Percentiles rank a stretch among this genome's conserved stretches.
Conservation (phyloP, 2,888 invertebrate species). For the Agriopis aurantiaria region DNA sequence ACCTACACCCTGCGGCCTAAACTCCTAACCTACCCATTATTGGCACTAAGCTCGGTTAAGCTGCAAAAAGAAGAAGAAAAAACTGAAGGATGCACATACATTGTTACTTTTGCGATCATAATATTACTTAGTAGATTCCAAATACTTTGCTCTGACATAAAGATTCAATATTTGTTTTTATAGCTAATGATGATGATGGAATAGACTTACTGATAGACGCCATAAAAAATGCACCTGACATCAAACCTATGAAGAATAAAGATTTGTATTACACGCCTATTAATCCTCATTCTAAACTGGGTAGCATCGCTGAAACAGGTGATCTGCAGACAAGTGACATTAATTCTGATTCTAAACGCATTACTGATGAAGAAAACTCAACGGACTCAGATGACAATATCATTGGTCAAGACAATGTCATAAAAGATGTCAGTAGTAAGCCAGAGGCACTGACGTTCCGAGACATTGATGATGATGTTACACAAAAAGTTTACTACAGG, state of each 20-base stretch:
- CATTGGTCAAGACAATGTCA: background rate
- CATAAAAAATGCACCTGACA: slow-evolving; percentile 74
- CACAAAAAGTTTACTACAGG: slow-evolving; percentile 28
- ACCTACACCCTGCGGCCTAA: too few species aligned
- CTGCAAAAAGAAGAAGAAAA: too few species aligned
- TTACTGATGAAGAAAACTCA: slow-evolving; percentile 29
- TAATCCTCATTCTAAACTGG: background rate
- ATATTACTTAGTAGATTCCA: background rate
- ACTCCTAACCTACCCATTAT: too few species aligned
- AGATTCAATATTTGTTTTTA: slow-evolving; percentile 44
- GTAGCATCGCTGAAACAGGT: background rate
- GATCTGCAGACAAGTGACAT: slow-evolving; percentile 17
- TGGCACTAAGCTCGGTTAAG: background rate
- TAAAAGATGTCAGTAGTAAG: slow-evolving; percentile 3
- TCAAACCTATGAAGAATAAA: slow-evolving; percentile 64
- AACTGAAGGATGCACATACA: too few species aligned
- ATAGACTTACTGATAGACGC: slow-evolving; percentile 75
- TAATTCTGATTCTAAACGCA: slow-evolving; percentile 25
- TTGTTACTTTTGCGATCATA: too few species aligned
- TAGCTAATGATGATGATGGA: slow-evolving; percentile 75
- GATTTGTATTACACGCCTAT: slow-evolving; percentile 45
- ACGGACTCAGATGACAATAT: slow-evolving; percentile 2
- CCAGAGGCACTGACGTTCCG: background rate
- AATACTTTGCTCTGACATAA: background rate
- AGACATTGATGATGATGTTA: slow-evolving; percentile 17